Conservation (phyloP, 2,888 invertebrate genomes). For the Frankliniella fusca region DNA sequence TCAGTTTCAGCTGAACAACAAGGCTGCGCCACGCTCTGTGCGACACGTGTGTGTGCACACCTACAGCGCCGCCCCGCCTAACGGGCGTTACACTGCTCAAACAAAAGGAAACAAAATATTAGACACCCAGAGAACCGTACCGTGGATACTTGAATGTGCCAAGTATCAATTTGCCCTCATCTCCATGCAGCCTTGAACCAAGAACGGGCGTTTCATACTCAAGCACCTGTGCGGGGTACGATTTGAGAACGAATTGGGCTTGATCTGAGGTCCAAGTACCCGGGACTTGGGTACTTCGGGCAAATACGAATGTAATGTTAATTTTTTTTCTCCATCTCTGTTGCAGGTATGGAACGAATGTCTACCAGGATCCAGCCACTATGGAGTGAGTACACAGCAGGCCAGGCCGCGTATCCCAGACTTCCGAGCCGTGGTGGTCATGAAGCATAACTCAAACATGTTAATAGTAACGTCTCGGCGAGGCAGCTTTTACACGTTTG, state of each 20-base stretch:
- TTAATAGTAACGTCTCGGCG: neutral
- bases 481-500: neutral
- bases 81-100: neutral
- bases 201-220: too few species aligned
- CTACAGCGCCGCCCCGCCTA: neutral
- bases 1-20: neutral
- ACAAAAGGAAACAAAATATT: too few species aligned
- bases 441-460: neutral
- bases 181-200: too few species aligned
- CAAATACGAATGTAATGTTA: too few species aligned
- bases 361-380: constrained; percentile 5
- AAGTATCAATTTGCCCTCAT: too few species aligned
- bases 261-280: too few species aligned
- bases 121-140: too few species aligned
- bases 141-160: too few species aligned
- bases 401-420: neutral
- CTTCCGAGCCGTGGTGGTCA: neutral
- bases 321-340: neutral
- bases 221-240: too few species aligned
- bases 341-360: constrained; percentile 13
- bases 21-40: neutral
- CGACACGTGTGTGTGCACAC: neutral
- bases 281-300: too few species aligned
- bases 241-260: too few species aligned
- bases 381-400: constrained; percentile 8